These are phyloP conservation scores for Drosophila neutralis DNA, from an alignment of 2,888 invertebrate genomes.

Conservation along the genomic window DNA sequence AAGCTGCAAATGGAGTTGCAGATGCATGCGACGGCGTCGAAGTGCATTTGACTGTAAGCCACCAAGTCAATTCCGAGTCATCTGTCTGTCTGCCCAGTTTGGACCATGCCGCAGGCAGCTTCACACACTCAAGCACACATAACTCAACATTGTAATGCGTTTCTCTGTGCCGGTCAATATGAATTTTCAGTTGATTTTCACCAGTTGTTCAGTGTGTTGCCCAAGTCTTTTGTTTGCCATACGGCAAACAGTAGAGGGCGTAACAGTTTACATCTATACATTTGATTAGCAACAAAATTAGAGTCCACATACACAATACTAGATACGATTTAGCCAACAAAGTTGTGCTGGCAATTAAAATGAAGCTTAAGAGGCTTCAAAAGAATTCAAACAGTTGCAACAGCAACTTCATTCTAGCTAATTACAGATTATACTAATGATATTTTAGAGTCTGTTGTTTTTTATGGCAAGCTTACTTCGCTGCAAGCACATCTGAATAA, in stretches of 20 bases:
- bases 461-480: conserved; percentile 9
- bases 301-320: conserved; percentile 19
- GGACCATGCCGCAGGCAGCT: conserved; percentile 36
- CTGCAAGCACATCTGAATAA: neutral
- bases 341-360: conserved; percentile 39
- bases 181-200: conserved; percentile 62
- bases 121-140: conserved; percentile 36
- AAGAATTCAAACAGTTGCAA: conserved; percentile 29
- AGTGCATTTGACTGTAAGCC: conserved; percentile 68
- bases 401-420: conserved; percentile 16
- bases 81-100: conserved; percentile 26
- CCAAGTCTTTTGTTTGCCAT: conserved; percentile 39
- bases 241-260: conserved; percentile 33
- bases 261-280: conserved; percentile 32
- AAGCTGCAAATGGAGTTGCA: conserved; percentile 64
- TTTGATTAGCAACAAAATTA: conserved; percentile 51
- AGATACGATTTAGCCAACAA: conserved; percentile 33
- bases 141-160: conserved; percentile 76
- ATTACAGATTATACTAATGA: conserved; percentile 34
- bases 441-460: neutral
- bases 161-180: conserved; percentile 52
- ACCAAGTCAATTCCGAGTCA: conserved; percentile 54
- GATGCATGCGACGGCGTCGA: conserved; percentile 65
- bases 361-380: conserved; percentile 14
- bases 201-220: conserved; percentile 53